Evolutionary conservation across 2,888 invertebrate genomes (phyloP).

Genomic region (Ctena decussata): DNA sequence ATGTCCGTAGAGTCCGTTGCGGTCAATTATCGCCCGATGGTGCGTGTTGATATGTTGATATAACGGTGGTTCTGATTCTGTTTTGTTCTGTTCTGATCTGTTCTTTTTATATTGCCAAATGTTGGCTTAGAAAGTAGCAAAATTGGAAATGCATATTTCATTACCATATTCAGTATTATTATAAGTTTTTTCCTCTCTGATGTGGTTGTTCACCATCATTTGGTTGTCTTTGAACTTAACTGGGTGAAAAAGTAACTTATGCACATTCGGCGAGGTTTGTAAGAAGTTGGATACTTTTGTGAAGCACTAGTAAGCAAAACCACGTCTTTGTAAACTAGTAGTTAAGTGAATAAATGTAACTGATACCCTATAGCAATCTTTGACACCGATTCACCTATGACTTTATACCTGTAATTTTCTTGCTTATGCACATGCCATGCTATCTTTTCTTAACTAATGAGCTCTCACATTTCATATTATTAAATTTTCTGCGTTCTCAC

Average conservation of each 20-base stretch:
- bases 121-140: too few relatives aligned
- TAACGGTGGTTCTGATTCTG: too few relatives aligned
- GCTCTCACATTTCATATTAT: background rate
- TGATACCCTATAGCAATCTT: background rate
- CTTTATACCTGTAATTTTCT: slow-evolving; percentile 34
- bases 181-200: too few relatives aligned
- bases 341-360: background rate
- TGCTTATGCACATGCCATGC: slow-evolving; percentile 39
- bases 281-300: too few relatives aligned
- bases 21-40: slow-evolving; percentile 1
- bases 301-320: too few relatives aligned
- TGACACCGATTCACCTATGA: slow-evolving; percentile 8
- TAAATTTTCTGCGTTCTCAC: background rate
- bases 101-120: too few relatives aligned
- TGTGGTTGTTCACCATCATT: too few relatives aligned
- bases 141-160: too few relatives aligned
- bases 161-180: too few relatives aligned
- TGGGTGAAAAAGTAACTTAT: too few relatives aligned
- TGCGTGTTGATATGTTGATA: background rate
- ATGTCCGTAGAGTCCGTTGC: background rate
- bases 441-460: slow-evolving; percentile 7
- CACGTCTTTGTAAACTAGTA: background rate
- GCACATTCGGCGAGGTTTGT: too few relatives aligned
- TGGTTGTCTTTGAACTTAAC: background rate
- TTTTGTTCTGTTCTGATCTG: too few relatives aligned